Percentiles rank a stretch among this genome's conserved stretches.
phyloP scores from a whole-genome alignment of 2,888 invertebrate genomes.

The Synanthedon andrenaeformis region DNA sequence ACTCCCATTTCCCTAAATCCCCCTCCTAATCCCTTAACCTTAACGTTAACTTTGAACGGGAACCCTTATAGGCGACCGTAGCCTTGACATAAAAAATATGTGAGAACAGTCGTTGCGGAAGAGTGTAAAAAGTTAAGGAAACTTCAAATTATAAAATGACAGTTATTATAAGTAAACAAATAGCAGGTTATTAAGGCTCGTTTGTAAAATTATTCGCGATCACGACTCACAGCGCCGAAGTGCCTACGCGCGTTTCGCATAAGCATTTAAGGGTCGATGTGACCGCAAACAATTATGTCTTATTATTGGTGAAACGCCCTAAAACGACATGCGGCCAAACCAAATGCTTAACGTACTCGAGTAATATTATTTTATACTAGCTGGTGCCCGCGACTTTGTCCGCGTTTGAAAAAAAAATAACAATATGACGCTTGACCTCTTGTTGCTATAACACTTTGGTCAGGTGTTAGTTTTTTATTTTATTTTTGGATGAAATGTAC shows the following conservation, averaged over 20 bases:
- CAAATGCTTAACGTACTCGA: constrained; percentile 5
- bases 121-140: constrained; percentile 8
- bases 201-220: constrained; percentile 36
- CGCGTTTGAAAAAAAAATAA: no score
- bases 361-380: no score
- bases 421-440: no score
- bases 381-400: no score
- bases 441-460: no score
- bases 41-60: no score
- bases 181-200: constrained; percentile 29
- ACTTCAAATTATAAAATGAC: constrained; percentile 12
- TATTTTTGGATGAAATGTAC: no score
- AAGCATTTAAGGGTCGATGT: constrained; percentile 39
- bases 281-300: constrained; percentile 46
- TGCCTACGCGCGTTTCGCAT: constrained; percentile 28
- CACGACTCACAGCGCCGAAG: constrained; percentile 27
- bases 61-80: no score
- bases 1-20: no score
- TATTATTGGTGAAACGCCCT: constrained; percentile 30
- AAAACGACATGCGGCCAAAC: constrained; percentile 37
- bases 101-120: background rate
- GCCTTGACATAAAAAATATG: background rate
- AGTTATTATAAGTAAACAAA: constrained; percentile 21
- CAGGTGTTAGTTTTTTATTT: no score
- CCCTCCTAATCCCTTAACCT: no score